These are phyloP conservation scores for Loriculus beryllinus DNA, from an alignment of 2,797 vertebrate species.

Conservation along the genomic window DNA sequence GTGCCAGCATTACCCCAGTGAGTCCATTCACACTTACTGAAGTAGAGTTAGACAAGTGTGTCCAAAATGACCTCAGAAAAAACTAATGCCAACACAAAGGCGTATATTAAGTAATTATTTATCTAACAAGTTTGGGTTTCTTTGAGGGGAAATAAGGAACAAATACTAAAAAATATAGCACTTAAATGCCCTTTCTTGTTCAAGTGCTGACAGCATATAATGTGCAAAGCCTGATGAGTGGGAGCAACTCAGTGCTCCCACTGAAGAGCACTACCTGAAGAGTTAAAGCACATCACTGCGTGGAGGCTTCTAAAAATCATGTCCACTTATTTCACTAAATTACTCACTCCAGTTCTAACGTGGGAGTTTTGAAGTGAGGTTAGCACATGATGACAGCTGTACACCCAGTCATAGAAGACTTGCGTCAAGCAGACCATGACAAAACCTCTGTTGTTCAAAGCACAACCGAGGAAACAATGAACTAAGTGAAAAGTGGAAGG, in stretches of 20 bases:
- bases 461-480: neutral
- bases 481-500: neutral
- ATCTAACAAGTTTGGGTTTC: neutral
- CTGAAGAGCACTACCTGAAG: neutral
- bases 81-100: neutral
- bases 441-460: conserved; percentile 19
- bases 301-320: conserved; percentile 14
- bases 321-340: conserved; percentile 31
- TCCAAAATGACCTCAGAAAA: neutral
- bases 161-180: neutral
- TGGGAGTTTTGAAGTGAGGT: conserved; percentile 26
- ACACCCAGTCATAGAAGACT: neutral
- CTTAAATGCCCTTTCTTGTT: neutral
- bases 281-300: neutral
- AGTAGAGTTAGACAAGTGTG: neutral
- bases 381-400: neutral
- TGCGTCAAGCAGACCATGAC: neutral
- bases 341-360: neutral
- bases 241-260: neutral
- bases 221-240: neutral
- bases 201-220: neutral
- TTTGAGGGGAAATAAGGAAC: neutral
- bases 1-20: neutral
- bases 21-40: neutral
- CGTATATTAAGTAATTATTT: neutral